Conservation (phyloP, 1,140 invertebrate genomes). For the Lordiphosa collinella region DNA sequence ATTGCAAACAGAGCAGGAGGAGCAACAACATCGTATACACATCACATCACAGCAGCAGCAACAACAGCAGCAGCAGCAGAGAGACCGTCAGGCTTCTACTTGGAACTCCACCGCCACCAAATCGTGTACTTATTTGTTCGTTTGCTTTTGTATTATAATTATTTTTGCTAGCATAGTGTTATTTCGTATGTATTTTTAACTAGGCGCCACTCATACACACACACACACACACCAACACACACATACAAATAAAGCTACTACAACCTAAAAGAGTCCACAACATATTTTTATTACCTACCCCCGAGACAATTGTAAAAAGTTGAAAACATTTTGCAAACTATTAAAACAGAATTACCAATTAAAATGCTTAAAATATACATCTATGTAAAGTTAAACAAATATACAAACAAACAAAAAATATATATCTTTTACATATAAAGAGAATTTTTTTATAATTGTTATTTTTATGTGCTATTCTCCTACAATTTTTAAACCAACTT, state of each 20-base stretch:
- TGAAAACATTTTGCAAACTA: conserved; percentile 47
- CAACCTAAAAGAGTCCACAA: conserved; percentile 36
- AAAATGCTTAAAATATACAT: conserved; percentile 29
- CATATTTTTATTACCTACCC: conserved; percentile 37
- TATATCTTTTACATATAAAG: conserved; percentile 45
- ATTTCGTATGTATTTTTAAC: conserved; percentile 73
- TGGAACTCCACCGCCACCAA: conserved; percentile 62
- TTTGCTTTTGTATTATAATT: conserved; percentile 79
- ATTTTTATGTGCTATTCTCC: conserved; percentile 70
- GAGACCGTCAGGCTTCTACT: conserved; percentile 38
- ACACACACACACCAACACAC: conserved; percentile 10
- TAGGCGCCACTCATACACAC: conserved; percentile 41
- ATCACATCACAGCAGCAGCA: conserved; percentile 12
- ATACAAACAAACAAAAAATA: conserved; percentile 18
- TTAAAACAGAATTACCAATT: conserved; percentile 23
- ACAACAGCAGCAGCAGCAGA: conserved; percentile 16
- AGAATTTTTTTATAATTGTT: conserved; percentile 71
- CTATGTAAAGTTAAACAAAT: conserved; percentile 20
- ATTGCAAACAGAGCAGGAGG: conserved; percentile 11
- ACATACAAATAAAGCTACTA: conserved; percentile 29
- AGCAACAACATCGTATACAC: conserved; percentile 13
- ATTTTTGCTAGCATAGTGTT: conserved; percentile 74
- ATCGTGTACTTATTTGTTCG: conserved; percentile 78
- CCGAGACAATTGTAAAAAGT: conserved; percentile 64
- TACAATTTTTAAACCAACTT: conserved; percentile 25